Base-by-base conservation (phyloP, 2,113 vertebrate genomes). In the Triplophysa dalaica region DNA sequence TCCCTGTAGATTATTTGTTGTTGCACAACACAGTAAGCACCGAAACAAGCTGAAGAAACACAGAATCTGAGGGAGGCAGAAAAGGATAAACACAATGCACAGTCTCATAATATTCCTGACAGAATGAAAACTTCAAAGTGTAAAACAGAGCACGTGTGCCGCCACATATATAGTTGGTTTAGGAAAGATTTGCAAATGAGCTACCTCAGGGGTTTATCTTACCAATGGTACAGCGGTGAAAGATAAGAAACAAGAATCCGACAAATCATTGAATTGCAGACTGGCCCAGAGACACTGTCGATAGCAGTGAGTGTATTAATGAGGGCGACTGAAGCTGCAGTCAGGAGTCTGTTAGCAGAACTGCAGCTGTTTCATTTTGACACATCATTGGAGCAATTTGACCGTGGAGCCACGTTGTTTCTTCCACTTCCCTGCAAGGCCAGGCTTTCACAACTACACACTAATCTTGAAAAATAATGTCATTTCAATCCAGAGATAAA, bases 191-290 rank as follows among this genome's bases (percentile, higher is more conserved):
- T 75, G 52, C 63, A 75, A 81, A 81, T 81, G 65, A 81, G 80
- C 6, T 45, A 58, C 66, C 66, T 70, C 24, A 62, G 11, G 64
- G 54, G 13, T 67, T 63, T 63, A 54, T 65, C 48, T 65, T 82
- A 17, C 48, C 17, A 48, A 33, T 60, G 66, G 52, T 22, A 67
- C 48, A 43, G 70, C 17, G 54, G 24, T 62, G 43, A 56, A 24
- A 70, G 48, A 69, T 11, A 77, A 84, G 87, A 86, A 87, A 85
- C 86, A 78, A 84, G 79, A 82, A 80, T 73, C 81, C 79, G 81
- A 56, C 83, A 88, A 85, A 84, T 83, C 86, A 83, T 43, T 66
- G 19, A 66, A 33, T 26, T 19, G 84, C 77, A 82, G 80, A 29
- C 83, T 50, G 64, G 68, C 73, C 74, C 68, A 73, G 83, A 82